Percentiles rank a stretch among this genome's conserved stretches.
Conservation (phyloP, 1,140 invertebrate genomes). For the Mercenaria mercenaria region DNA sequence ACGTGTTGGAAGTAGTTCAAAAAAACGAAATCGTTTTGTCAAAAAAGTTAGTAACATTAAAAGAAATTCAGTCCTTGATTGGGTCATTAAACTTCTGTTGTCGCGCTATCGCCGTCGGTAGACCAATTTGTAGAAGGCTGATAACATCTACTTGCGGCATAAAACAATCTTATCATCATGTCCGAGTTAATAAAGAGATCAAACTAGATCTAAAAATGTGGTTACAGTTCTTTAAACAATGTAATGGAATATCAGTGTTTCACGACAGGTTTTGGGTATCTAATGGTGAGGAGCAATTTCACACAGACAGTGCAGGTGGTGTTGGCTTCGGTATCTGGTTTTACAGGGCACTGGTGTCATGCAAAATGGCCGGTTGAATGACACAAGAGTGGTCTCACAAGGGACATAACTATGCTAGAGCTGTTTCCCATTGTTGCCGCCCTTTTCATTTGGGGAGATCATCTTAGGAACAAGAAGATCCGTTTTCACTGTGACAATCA, state of each 20-base stretch:
- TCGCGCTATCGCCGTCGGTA: constrained; percentile 32
- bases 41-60: no score
- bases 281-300: constrained; percentile 52
- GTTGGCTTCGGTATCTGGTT: background rate
- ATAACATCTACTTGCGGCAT: constrained; percentile 26
- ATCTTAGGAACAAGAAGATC: constrained; percentile 11
- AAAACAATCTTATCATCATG: constrained; percentile 55
- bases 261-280: constrained; percentile 40
- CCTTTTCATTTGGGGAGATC: background rate
- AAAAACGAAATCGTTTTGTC: no score
- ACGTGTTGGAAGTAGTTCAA: no score
- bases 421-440: constrained; percentile 27
- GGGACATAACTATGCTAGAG: constrained; percentile 63
- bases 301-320: constrained; percentile 57
- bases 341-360: background rate
- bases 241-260: constrained; percentile 51
- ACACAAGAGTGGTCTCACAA: constrained; percentile 13
- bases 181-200: constrained; percentile 10
- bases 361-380: background rate
- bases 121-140: constrained; percentile 55
- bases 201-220: constrained; percentile 46
- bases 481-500: constrained; percentile 39
- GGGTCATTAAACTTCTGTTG: constrained; percentile 67
- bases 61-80: constrained; percentile 66
- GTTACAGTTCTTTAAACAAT: constrained; percentile 40